Conservation (phyloP, 2,797 vertebrate genomes). For the Dipus sagitta region DNA sequence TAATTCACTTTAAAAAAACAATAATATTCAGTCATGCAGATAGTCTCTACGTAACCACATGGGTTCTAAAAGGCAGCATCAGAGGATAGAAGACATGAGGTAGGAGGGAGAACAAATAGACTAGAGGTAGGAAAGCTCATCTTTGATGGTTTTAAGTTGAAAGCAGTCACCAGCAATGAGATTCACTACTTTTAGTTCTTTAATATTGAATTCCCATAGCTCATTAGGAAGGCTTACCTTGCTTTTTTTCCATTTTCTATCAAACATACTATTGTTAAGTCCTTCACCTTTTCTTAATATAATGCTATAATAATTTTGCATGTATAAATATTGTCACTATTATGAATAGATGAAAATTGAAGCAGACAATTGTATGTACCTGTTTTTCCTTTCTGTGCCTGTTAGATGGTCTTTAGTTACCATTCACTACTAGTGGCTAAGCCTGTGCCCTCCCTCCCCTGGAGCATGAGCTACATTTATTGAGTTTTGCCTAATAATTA, state of each 20-base stretch:
- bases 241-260: not conserved
- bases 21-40: not conserved
- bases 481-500: not conserved
- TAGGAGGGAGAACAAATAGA: not conserved
- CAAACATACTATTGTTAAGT: not conserved
- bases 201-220: not conserved
- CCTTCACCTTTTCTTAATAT: not conserved
- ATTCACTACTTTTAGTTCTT: not conserved
- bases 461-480: not conserved
- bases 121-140: not conserved
- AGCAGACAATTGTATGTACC: not conserved
- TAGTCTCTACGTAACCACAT: not conserved
- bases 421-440: not conserved
- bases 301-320: constrained; percentile 3
- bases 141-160: not conserved
- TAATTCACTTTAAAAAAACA: not conserved
- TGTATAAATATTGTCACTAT: not conserved
- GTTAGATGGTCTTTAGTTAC: not conserved
- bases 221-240: not conserved
- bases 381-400: not conserved
- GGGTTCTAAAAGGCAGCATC: not conserved
- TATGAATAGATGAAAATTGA: not conserved
- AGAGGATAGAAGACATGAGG: not conserved
- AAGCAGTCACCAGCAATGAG: not conserved
- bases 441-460: not conserved